Evolutionary conservation across 2,888 invertebrate genomes (phyloP).

Genomic region (Acleris sparsana): DNA sequence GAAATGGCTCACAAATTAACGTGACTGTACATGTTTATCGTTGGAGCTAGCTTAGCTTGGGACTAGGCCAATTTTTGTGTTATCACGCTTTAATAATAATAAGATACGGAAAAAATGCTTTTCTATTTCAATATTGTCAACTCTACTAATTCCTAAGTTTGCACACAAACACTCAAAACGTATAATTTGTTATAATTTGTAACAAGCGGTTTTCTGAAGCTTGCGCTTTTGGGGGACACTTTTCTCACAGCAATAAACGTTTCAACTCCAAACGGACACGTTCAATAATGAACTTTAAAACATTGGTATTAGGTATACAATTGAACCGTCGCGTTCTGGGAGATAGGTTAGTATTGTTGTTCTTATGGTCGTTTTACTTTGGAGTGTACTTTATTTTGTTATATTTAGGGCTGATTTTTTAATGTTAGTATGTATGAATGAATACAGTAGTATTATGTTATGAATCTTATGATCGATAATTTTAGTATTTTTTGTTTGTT

Average conservation of each 20-base stretch:
- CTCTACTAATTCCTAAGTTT: constrained; percentile 30
- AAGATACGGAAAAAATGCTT: too few species aligned
- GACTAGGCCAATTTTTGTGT: too few species aligned
- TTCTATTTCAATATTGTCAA: not conserved
- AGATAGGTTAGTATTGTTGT: not conserved
- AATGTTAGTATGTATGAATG: not conserved
- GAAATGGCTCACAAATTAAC: too few species aligned
- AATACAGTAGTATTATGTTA: not conserved
- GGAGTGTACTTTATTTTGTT: not conserved
- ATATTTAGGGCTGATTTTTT: not conserved
- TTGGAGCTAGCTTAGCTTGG: too few species aligned
- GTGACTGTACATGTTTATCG: too few species aligned
- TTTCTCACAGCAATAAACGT: constrained; percentile 34
- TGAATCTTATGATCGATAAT: constrained; percentile 20
- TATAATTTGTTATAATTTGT: constrained; percentile 51
- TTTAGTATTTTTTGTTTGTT: constrained; percentile 11
- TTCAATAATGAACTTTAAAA: not conserved
- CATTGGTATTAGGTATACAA: not conserved
- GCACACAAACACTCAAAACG: constrained; percentile 42
- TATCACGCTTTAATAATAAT: too few species aligned
- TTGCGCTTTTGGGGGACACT: constrained; percentile 50
- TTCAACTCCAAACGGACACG: not conserved
- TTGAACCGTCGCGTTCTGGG: not conserved
- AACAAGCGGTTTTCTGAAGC: constrained; percentile 53
- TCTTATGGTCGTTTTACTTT: not conserved